Conservation (phyloP, 2,113 vertebrate genomes). For the Coturnix japonica region DNA sequence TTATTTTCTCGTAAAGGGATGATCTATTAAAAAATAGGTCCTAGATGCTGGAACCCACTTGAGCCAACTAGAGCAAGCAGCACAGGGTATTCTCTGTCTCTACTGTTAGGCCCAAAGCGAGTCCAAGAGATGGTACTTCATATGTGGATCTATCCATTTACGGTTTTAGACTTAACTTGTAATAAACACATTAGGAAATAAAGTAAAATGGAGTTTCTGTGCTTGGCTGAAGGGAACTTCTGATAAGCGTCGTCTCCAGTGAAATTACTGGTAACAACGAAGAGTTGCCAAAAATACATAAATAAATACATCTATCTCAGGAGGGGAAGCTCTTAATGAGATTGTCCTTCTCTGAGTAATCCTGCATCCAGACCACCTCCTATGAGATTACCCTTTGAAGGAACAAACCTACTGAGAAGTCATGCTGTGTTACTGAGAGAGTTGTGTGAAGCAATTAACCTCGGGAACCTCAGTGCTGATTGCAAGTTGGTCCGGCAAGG, state of each 20-base stretch:
- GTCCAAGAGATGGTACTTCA: neutral
- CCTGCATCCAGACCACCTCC: constrained; percentile 43
- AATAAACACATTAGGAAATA: neutral
- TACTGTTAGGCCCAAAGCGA: neutral
- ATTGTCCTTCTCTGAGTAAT: constrained; percentile 53
- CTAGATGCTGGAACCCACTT: neutral
- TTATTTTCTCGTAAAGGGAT: neutral
- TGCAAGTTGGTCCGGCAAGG: neutral
- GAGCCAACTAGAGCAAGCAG: neutral
- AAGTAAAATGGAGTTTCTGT: neutral
- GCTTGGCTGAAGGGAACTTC: neutral
- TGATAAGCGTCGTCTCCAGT: neutral
- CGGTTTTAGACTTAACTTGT: neutral
- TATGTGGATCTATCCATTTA: neutral
- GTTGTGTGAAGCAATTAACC: constrained; percentile 29
- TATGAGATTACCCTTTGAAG: constrained; percentile 55
- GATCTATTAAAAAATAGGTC: too few relatives aligned
- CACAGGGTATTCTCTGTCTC: neutral
- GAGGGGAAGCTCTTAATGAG: constrained; percentile 59
- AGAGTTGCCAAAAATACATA: constrained; percentile 40
- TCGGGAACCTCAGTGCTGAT: neutral
- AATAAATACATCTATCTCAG: constrained; percentile 13
- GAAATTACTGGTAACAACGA: neutral
- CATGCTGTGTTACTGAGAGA: constrained; percentile 4
- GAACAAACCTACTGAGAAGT: constrained; percentile 43